These are phyloP conservation scores for Paraplagusia blochii DNA, from an alignment of 2,113 vertebrate species.

Conservation along the genomic window DNA sequence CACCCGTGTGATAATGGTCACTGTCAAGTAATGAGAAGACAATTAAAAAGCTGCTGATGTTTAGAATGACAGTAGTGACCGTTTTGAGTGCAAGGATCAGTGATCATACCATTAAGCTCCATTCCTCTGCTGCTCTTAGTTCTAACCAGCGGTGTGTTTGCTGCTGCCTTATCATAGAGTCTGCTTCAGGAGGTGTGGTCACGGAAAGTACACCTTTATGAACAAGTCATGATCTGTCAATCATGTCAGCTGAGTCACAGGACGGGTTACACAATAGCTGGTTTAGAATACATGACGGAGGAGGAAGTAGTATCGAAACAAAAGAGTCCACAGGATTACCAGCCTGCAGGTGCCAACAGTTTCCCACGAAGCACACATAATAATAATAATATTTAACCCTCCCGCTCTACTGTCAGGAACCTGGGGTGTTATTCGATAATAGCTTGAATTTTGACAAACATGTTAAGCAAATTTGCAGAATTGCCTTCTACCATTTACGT, in stretches of 20 bases:
- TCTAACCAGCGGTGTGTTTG: neutral
- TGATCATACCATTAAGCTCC: slow-evolving; percentile 38
- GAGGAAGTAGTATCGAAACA: slow-evolving; percentile 23
- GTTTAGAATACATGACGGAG: slow-evolving; percentile 44
- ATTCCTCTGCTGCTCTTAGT: slow-evolving; percentile 15
- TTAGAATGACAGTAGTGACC: neutral
- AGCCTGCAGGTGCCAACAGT: neutral
- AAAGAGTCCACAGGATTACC: neutral
- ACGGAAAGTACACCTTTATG: slow-evolving; percentile 41
- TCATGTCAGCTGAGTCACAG: neutral
- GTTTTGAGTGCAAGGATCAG: neutral
- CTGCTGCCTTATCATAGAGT: slow-evolving; percentile 19
- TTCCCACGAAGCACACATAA: neutral
- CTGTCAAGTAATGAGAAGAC: slow-evolving; percentile 20
- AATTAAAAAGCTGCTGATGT: neutral
- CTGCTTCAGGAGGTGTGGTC: slow-evolving; percentile 43
- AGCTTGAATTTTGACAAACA: no score
- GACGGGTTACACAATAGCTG: slow-evolving; percentile 19
- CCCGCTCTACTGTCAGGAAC: no score
- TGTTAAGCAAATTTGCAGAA: no score
- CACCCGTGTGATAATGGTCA: slow-evolving; percentile 39
- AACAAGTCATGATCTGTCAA: neutral
- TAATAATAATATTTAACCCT: no score
- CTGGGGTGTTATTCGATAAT: no score
- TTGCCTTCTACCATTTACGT: no score